These are phyloP conservation scores for Actinopyga echinites DNA, from an alignment of 53 echinoderm and acorn worm species.

Conservation along the genomic window DNA sequence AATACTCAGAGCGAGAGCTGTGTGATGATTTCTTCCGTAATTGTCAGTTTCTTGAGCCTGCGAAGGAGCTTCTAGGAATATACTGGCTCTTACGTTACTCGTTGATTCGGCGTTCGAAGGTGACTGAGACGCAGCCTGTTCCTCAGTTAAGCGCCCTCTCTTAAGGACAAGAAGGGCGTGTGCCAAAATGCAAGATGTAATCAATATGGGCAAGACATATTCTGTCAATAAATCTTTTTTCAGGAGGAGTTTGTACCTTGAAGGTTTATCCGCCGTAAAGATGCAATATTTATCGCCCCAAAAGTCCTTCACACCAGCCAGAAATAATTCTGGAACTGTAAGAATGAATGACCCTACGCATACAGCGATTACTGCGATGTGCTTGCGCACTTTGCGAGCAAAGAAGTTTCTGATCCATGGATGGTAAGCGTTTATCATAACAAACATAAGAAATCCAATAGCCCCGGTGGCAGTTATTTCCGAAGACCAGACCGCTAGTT, in stretches of 20 bases:
- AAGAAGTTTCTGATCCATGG: neutral
- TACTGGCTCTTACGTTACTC: too few relatives aligned
- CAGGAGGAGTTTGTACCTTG: neutral
- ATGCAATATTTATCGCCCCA: neutral
- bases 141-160: too few relatives aligned
- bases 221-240: neutral
- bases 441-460: neutral
- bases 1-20: neutral
- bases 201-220: neutral
- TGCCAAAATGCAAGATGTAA: neutral
- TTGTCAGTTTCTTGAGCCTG: neutral
- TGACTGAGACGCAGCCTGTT: too few relatives aligned
- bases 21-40: neutral
- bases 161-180: neutral
- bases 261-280: neutral
- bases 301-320: constrained; percentile 5
- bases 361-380: neutral
- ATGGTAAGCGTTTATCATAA: neutral
- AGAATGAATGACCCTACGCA: neutral
- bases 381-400: neutral
- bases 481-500: neutral
- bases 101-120: too few relatives aligned
- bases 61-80: neutral
- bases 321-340: constrained; percentile 5
- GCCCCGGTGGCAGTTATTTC: constrained; percentile 1